phyloP scores from a whole-genome alignment of 2,113 vertebrate species.

The Lota lota region DNA sequence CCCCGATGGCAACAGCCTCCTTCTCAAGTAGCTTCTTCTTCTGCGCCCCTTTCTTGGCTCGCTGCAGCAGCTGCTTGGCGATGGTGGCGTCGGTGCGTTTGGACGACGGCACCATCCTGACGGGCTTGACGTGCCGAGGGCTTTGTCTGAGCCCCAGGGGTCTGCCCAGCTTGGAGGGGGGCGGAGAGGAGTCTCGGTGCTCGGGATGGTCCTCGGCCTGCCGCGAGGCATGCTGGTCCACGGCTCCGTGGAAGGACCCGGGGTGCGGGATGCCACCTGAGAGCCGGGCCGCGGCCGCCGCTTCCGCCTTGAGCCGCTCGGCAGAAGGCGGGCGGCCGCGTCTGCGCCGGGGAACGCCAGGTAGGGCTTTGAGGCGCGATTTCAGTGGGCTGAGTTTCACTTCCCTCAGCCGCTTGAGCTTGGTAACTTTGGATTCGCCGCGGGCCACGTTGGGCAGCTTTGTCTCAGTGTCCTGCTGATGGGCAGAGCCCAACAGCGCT shows the following conservation, averaged over 20 bases:
- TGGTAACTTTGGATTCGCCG: constrained; percentile 71
- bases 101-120: constrained; percentile 89
- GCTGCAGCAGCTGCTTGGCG: constrained; percentile 93
- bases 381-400: constrained; percentile 90
- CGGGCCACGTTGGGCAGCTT: constrained; percentile 62
- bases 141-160: constrained; percentile 84
- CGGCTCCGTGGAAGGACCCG: constrained; percentile 75
- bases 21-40: constrained; percentile 88
- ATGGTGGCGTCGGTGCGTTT: constrained; percentile 95
- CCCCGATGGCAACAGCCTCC: constrained; percentile 71
- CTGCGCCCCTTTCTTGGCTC: constrained; percentile 90
- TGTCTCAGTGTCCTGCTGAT: constrained; percentile 54
- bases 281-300: constrained; percentile 58
- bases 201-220: constrained; percentile 49
- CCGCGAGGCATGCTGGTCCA: constrained; percentile 53
- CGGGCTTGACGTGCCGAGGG: constrained; percentile 90
- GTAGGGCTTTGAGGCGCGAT: constrained; percentile 87
- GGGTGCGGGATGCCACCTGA: constrained; percentile 72
- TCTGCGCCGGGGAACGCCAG: constrained; percentile 79
- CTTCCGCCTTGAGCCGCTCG: constrained; percentile 85
- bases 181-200: constrained; percentile 64
- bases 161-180: constrained; percentile 74
- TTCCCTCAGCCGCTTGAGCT: constrained; percentile 88
- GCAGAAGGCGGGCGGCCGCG: constrained; percentile 89
- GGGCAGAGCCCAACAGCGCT: constrained; percentile 65